A percentile compares a stretch with the other conserved stretches of the same genome.
Evolutionary conservation across 2,113 vertebrate species (phyloP).

Genomic region (Amia ocellicauda): DNA sequence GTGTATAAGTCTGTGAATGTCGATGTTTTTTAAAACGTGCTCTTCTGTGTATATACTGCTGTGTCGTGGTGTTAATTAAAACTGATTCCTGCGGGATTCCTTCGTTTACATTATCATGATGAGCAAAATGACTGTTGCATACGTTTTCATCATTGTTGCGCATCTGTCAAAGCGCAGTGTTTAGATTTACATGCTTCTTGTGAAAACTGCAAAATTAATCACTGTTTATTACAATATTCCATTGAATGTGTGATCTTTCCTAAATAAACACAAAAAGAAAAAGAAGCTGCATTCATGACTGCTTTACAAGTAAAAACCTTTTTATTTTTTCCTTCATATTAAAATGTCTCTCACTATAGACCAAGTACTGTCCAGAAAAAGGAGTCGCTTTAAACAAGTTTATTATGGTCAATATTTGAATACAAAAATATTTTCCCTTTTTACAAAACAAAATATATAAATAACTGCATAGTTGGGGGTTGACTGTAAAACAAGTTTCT

Average conservation of each 20-base stretch:
- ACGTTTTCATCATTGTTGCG: slow-evolving; percentile 36
- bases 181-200: slow-evolving; percentile 17
- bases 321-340: too few species aligned
- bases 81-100: slow-evolving; percentile 31
- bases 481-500: not conserved
- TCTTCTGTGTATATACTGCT: slow-evolving; percentile 29
- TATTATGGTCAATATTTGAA: slow-evolving; percentile 6
- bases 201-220: slow-evolving; percentile 18
- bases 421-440: slow-evolving; percentile 52
- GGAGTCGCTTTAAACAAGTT: not conserved
- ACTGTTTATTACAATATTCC: slow-evolving; percentile 38
- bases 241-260: slow-evolving; percentile 44
- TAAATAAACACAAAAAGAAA: slow-evolving; percentile 52
- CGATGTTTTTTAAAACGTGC: slow-evolving; percentile 34
- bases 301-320: slow-evolving; percentile 22
- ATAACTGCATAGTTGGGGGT: slow-evolving; percentile 29
- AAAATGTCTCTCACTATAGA: too few species aligned
- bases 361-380: too few species aligned
- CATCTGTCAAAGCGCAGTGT: slow-evolving; percentile 8
- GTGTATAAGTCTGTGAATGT: slow-evolving; percentile 27
- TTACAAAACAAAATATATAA: slow-evolving; percentile 31
- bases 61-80: slow-evolving; percentile 13
- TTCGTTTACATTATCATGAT: slow-evolving; percentile 44
- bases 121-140: slow-evolving; percentile 31
- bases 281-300: slow-evolving; percentile 24